phyloP scores from a whole-genome alignment of 2,113 vertebrate species.

The Acrocephalus kingi region DNA sequence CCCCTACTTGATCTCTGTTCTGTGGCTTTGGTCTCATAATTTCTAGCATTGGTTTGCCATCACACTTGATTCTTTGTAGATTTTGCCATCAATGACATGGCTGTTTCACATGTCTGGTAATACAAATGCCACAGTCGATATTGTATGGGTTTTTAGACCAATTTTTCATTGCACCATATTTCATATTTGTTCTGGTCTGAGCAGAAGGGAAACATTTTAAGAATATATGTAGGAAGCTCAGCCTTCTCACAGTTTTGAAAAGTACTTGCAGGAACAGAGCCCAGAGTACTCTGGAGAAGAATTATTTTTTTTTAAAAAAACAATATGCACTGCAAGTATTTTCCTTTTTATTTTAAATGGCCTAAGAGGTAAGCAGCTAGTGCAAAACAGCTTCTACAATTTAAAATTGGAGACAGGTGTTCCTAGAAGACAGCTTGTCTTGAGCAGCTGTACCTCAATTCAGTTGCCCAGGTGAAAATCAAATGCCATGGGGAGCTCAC shows the following conservation, averaged over 20 bases:
- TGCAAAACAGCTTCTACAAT: background rate
- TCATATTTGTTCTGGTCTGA: background rate
- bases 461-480: background rate
- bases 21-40: background rate
- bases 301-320: background rate
- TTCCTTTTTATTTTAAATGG: background rate
- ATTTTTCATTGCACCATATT: background rate
- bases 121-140: background rate
- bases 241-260: background rate
- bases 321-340: background rate
- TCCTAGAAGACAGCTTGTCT: background rate
- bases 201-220: background rate
- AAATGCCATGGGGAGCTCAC: background rate
- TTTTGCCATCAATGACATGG: background rate
- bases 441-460: background rate
- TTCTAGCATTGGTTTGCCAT: background rate
- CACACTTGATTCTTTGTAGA: background rate
- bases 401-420: background rate
- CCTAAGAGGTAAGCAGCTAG: background rate
- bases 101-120: background rate
- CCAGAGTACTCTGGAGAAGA: background rate
- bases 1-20: background rate
- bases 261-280: background rate
- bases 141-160: background rate
- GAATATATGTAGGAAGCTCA: background rate